These are phyloP conservation scores for Drosophila ercepeae DNA, from an alignment of 1,140 invertebrate species.

Conservation along the genomic window DNA sequence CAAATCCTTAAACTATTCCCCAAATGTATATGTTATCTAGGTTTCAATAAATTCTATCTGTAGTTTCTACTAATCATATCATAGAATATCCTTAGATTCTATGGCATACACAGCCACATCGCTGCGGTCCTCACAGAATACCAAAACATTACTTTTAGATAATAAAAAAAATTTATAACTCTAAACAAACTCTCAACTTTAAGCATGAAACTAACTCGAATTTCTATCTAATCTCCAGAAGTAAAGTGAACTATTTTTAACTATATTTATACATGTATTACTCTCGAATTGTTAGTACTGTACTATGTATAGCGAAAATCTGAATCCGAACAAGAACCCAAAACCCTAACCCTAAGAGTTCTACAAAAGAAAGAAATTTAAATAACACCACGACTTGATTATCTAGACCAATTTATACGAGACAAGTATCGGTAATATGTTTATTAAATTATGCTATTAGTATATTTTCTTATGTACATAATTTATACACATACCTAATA, in stretches of 20 bases:
- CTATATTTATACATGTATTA: conserved; percentile 37
- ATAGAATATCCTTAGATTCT: conserved; percentile 3
- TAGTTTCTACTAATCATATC: not conserved
- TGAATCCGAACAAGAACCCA: conserved; percentile 3
- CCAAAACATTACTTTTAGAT: conserved; percentile 26
- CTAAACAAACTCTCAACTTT: conserved; percentile 38
- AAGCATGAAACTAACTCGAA: conserved; percentile 76
- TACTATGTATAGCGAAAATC: conserved; percentile 45
- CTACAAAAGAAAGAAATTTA: not conserved
- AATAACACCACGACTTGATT: conserved; percentile 71
- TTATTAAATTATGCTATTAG: conserved; percentile 64
- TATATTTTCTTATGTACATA: conserved; percentile 78
- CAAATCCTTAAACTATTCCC: not conserved
- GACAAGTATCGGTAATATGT: conserved; percentile 43
- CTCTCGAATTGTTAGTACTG: conserved; percentile 54
- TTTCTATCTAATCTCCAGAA: conserved; percentile 69
- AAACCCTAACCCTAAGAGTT: conserved; percentile 1
- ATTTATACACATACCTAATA: conserved; percentile 48
- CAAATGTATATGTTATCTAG: too few species aligned
- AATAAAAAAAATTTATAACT: conserved; percentile 30
- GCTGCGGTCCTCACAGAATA: conserved; percentile 5
- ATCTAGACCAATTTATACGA: conserved; percentile 77
- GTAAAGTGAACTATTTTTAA: conserved; percentile 51
- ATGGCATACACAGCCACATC: conserved; percentile 2
- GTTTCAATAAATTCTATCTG: not conserved